phyloP scores from a whole-genome alignment of 2,888 invertebrate species.

The Acanthoscelides obtectus region DNA sequence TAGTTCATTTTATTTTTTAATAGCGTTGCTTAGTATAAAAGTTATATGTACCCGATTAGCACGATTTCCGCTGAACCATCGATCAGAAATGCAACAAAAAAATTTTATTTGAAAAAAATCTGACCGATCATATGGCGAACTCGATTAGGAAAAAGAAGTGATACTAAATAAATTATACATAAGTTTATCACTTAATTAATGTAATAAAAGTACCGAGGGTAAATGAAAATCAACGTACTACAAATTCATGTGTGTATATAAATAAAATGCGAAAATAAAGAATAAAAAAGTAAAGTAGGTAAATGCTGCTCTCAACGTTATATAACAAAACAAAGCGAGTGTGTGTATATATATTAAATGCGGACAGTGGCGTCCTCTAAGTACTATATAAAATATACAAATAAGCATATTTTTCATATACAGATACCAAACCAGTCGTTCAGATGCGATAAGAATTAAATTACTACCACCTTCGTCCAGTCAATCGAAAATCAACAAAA shows the following conservation, averaged over 20 bases:
- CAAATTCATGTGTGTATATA: conserved; percentile 16
- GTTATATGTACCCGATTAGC: conserved; percentile 7
- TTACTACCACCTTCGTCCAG: too few relatives aligned
- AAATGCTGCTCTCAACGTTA: conserved; percentile 8
- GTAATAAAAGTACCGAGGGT: conserved; percentile 7
- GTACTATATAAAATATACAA: not conserved
- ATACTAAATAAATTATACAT: not conserved
- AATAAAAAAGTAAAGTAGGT: conserved; percentile 17
- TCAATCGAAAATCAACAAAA: too few relatives aligned
- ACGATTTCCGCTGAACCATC: not conserved
- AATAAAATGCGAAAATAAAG: conserved; percentile 16
- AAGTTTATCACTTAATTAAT: conserved; percentile 1
- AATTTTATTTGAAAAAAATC: not conserved
- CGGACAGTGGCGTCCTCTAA: not conserved
- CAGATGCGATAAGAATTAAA: not conserved
- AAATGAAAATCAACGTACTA: conserved; percentile 8
- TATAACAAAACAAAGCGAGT: conserved; percentile 2
- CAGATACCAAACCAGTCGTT: not conserved
- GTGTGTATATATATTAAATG: not conserved
- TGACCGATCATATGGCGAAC: not conserved
- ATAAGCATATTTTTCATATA: not conserved
- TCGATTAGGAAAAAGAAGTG: not conserved
- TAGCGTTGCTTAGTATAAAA: conserved; percentile 21
- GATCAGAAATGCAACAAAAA: not conserved
- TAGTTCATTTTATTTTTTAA: conserved; percentile 22